phyloP scores from a whole-genome alignment of 2,113 vertebrate genomes.

The Cyprinodon tularosa region DNA sequence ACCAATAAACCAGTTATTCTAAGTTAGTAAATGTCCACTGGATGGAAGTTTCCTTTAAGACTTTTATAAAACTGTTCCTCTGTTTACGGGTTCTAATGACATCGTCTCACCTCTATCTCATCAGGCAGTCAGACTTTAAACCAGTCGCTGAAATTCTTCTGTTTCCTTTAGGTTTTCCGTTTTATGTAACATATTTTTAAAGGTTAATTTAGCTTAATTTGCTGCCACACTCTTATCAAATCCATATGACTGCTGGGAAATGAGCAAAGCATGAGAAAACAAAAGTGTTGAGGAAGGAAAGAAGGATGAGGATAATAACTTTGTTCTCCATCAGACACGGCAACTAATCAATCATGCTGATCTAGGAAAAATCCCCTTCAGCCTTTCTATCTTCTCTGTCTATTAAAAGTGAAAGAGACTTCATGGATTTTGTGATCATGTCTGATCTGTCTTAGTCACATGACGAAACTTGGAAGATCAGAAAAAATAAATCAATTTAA shows the following conservation, averaged over 20 bases:
- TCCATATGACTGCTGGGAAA: neutral
- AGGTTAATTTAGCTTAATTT: too few species aligned
- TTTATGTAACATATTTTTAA: too few species aligned
- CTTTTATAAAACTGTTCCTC: neutral
- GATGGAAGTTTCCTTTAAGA: conserved; percentile 12
- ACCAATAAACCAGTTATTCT: conserved; percentile 41
- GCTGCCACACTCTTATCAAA: neutral
- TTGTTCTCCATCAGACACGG: conserved; percentile 1
- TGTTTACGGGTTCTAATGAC: conserved; percentile 40
- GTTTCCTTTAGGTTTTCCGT: too few species aligned
- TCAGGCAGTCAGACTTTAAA: conserved; percentile 49
- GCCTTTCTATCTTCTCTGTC: neutral
- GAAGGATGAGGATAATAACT: conserved; percentile 13
- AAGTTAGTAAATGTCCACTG: conserved; percentile 24
- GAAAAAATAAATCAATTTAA: neutral
- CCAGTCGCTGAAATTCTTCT: conserved; percentile 24
- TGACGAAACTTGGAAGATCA: too few species aligned
- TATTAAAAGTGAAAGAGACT: conserved; percentile 14
- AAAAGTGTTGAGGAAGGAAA: conserved; percentile 7
- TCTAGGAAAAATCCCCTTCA: conserved; percentile 1
- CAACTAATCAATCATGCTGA: conserved; percentile 31
- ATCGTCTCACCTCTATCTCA: neutral
- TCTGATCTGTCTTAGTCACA: too few species aligned
- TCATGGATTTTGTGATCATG: neutral
- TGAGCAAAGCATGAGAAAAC: conserved; percentile 3